Base-by-base conservation (phyloP, 2,888 invertebrate species). In the Rhamphomyia laevipes region DNA sequence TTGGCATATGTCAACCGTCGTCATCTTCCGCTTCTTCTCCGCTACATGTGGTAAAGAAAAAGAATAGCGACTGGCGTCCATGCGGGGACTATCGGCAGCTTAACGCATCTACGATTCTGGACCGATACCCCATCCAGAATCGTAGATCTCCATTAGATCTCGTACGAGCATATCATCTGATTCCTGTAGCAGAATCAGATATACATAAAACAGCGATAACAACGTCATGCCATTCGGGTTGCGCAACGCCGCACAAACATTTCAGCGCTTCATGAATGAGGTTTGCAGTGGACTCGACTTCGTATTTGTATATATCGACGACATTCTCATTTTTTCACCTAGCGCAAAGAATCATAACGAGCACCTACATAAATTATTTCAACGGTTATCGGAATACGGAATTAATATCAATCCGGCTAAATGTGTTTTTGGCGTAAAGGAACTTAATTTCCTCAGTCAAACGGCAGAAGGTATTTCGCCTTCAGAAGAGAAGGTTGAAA, bases 201-300 rank as follows among this genome's bases (percentile, higher is more conserved):
- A 41, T 49, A 12, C 23, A 18, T 6, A 49, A 49, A 42, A 49
- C 49, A 3, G 41, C 45, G 6, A 59, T 65, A 10, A 60, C 49
- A 2, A 64, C 63, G 1, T 62, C 64, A 1, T 64, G 63, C 50
- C 59, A 1, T 65, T 64, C 46, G 63, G 63, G 0, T 53, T 67
- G 2, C 47, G 58, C 1, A 64, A 64, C 45, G 61, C 63, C 2
- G 61, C 56, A 6, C 61, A 61, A 38, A 61, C 62, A 0, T 67
- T 65, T 47, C 61, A 63, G 47, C 17, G 47, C 2, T 61, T 61
- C 46, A 60, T 66, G 41, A 54, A 66, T 44, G 50, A 55, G n/a
- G 38, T 38, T 38, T 38, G 15, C n/a, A 15, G 17, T 16, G 38
- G 38, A 10, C 17, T 38, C 3, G 17, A 38, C n/a, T 38, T 38